These are phyloP conservation scores for Thinocorus orbignyianus DNA, from an alignment of 2,113 vertebrate species.

Conservation along the genomic window DNA sequence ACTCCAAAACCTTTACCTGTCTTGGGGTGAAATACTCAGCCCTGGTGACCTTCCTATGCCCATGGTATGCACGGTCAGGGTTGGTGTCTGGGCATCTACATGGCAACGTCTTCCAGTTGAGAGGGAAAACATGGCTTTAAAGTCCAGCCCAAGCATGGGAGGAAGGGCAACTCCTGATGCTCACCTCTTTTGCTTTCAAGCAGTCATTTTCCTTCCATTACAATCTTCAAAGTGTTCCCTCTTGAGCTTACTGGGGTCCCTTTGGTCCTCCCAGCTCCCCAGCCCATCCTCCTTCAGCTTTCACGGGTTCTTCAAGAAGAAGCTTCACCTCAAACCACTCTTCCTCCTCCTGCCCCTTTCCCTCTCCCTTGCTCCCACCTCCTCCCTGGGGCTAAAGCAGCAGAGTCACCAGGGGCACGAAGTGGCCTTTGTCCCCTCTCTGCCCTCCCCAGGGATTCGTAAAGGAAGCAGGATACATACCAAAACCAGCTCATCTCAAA, in stretches of 20 bases:
- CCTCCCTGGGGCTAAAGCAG: background rate
- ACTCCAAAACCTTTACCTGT: background rate
- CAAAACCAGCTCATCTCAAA: background rate
- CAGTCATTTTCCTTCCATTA: background rate
- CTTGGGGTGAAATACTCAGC: background rate
- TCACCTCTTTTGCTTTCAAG: background rate
- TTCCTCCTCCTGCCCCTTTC: background rate
- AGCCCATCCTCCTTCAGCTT: background rate
- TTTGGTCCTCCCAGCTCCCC: background rate
- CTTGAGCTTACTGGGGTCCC: background rate
- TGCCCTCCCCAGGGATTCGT: background rate
- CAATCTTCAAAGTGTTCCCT: background rate
- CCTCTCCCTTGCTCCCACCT: background rate
- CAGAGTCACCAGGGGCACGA: background rate
- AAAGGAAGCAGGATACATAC: background rate
- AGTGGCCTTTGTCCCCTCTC: constrained; percentile 5
- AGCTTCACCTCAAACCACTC: background rate
- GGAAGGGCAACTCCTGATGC: background rate
- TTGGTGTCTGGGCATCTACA: background rate
- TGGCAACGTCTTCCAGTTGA: background rate
- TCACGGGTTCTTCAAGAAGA: fast-evolving
- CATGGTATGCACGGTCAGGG: background rate
- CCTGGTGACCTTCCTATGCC: background rate
- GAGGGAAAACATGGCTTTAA: background rate
- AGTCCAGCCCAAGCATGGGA: background rate